Evolutionary conservation across 2,888 invertebrate species (phyloP).

Genomic region (Urechis unicinctus): DNA sequence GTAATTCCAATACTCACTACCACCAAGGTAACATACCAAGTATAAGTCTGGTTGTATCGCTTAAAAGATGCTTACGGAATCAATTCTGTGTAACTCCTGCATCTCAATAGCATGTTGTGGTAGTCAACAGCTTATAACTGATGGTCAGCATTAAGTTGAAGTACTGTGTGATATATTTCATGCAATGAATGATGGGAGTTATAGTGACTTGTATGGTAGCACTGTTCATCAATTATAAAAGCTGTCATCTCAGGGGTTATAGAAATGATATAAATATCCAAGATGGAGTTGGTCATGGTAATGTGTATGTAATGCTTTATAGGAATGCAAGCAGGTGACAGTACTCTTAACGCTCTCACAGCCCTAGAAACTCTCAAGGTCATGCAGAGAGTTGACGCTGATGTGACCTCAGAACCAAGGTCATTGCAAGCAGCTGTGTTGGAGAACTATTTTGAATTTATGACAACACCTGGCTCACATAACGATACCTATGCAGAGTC

Average conservation of each 20-base stretch:
- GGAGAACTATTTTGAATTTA: conserved; percentile 35
- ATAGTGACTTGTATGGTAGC: no score
- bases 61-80: background rate
- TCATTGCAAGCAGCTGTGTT: conserved; percentile 28
- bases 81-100: no score
- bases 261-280: no score
- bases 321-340: conserved; percentile 43
- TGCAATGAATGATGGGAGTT: no score
- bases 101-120: no score
- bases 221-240: no score
- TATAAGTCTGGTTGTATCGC: background rate
- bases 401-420: conserved; percentile 17
- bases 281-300: no score
- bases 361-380: conserved; percentile 29
- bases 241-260: no score
- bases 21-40: conserved; percentile 29
- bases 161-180: no score
- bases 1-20: conserved; percentile 28
- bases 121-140: background rate
- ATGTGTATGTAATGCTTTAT: no score
- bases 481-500: conserved; percentile 42
- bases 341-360: conserved; percentile 34
- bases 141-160: no score
- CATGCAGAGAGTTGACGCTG: conserved; percentile 29
- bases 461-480: conserved; percentile 38